phyloP scores from a whole-genome alignment of 2,113 vertebrate genomes.

The Nannospalax galili region DNA sequence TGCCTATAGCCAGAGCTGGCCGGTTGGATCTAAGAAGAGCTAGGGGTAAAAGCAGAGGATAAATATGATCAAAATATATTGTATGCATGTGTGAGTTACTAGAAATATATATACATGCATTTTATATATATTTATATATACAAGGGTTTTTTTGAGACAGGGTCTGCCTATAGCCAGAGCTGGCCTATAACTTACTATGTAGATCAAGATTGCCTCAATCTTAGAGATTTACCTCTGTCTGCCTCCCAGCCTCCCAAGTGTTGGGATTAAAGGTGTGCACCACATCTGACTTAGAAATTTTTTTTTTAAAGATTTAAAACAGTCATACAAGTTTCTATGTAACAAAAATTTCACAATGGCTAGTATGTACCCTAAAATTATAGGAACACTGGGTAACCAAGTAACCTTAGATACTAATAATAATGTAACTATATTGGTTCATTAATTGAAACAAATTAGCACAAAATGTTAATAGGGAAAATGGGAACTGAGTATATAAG shows the following conservation, averaged over 20 bases:
- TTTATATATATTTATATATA: no score
- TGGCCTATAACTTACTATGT: no score
- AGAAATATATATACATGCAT: no score
- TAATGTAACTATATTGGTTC: neutral
- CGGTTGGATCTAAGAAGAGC: no score
- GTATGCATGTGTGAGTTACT: neutral
- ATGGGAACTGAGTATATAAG: neutral
- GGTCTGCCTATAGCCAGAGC: no score
- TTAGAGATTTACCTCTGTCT: no score
- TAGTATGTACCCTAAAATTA: neutral
- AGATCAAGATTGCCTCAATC: no score
- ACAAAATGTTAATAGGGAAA: neutral
- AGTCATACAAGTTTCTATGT: neutral
- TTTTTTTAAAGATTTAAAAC: neutral
- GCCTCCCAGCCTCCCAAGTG: no score
- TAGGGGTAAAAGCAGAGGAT: neutral
- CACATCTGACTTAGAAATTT: no score
- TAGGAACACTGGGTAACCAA: neutral
- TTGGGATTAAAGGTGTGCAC: no score
- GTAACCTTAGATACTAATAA: neutral
- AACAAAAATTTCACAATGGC: neutral
- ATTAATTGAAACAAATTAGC: neutral
- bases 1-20: no score
- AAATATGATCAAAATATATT: neutral
- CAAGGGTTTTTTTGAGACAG: no score